Conservation (phyloP, 2,888 invertebrate genomes). For the Xanthorhoe spadicearia region DNA sequence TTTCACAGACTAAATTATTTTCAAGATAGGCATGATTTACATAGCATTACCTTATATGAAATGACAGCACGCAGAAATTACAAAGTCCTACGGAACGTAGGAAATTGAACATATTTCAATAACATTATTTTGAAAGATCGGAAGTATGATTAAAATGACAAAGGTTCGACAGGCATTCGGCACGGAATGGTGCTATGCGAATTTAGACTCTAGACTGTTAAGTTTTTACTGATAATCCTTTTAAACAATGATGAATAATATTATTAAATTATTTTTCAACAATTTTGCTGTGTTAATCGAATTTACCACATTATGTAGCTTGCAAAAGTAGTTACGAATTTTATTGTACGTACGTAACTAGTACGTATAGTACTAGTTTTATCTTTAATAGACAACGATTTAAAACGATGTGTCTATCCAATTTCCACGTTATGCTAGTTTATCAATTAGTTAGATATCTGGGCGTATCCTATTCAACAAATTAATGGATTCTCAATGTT, state of each 20-base stretch:
- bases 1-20: slow-evolving; percentile 42
- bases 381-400: no score
- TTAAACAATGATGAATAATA: slow-evolving; percentile 37
- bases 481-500: no score
- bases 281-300: no score
- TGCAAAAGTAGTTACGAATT: no score
- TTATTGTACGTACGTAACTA: no score
- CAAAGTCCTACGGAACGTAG: slow-evolving; percentile 68
- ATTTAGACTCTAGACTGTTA: slow-evolving; percentile 61
- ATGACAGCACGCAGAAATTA: slow-evolving; percentile 64
- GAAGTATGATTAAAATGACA: slow-evolving; percentile 83
- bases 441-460: no score
- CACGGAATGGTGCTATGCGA: slow-evolving; percentile 57
- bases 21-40: slow-evolving; percentile 40
- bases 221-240: slow-evolving; percentile 56
- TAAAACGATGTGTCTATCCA: no score
- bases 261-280: no score
- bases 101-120: slow-evolving; percentile 85
- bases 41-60: slow-evolving; percentile 40
- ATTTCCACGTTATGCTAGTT: no score
- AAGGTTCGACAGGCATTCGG: slow-evolving; percentile 79
- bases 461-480: no score
- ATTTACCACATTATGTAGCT: no score
- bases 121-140: slow-evolving; percentile 83
- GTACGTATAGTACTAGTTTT: no score